phyloP scores from a whole-genome alignment of 1,140 invertebrate species.

The Dendrolimus punctatus region DNA sequence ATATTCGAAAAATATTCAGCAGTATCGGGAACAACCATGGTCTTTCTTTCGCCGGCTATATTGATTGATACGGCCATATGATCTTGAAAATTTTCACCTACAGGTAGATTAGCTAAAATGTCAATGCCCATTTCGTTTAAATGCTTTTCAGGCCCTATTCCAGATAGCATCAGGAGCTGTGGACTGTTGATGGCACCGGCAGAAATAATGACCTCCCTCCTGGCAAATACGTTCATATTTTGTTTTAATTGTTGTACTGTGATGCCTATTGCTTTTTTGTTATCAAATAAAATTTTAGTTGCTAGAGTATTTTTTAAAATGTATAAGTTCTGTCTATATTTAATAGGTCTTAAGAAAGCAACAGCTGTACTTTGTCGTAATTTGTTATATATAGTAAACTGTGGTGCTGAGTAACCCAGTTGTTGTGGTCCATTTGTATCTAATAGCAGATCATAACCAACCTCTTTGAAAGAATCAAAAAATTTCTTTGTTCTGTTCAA shows the following conservation, averaged over 20 bases:
- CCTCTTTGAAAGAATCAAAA: conserved; percentile 82
- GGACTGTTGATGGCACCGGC: conserved; percentile 68
- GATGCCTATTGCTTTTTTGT: conserved; percentile 64
- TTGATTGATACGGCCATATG: conserved; percentile 77
- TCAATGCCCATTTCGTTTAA: conserved; percentile 49
- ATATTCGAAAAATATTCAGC: conserved; percentile 74
- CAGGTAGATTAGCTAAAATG: conserved; percentile 74
- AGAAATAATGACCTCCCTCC: conserved; percentile 69
- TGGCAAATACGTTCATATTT: conserved; percentile 21
- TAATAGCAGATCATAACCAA: conserved; percentile 77
- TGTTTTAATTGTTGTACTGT: conserved; percentile 47
- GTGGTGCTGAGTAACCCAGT: conserved; percentile 5
- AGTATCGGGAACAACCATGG: conserved; percentile 76
- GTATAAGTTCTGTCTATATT: conserved; percentile 82
- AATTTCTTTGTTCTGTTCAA: conserved; percentile 74
- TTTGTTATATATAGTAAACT: conserved; percentile 75
- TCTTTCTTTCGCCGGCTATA: conserved; percentile 65
- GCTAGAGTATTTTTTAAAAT: conserved; percentile 81
- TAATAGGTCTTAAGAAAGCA: conserved; percentile 84
- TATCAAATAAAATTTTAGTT: conserved; percentile 76
- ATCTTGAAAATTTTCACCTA: conserved; percentile 82
- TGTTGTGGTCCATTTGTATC: conserved; percentile 9
- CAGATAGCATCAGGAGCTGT: conserved; percentile 51
- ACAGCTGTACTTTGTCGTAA: conserved; percentile 88
- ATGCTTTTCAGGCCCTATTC: conserved; percentile 44